A percentile compares a stretch with the other conserved stretches of the same genome.
Conservation (phyloP, 2,888 invertebrate genomes). For the Macaria liturata region DNA sequence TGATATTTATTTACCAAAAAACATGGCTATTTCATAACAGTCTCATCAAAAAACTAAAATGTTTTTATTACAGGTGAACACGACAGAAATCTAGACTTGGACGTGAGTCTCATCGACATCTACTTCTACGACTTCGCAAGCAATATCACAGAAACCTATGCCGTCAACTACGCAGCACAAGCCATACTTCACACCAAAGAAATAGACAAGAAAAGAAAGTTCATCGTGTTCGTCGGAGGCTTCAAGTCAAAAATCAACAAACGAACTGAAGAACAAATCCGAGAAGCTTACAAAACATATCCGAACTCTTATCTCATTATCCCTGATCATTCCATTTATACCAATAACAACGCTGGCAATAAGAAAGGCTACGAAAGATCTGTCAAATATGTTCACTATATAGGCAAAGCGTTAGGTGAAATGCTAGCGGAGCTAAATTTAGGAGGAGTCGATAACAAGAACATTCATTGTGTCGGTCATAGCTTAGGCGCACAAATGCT, state of each 20-base stretch:
- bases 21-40: too few relatives aligned
- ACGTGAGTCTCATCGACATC: constrained; percentile 61
- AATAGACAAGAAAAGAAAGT: constrained; percentile 59
- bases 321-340: constrained; percentile 40
- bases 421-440: constrained; percentile 31
- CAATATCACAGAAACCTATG: constrained; percentile 49
- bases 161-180: constrained; percentile 55
- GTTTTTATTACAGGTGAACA: constrained; percentile 54
- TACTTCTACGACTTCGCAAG: constrained; percentile 66
- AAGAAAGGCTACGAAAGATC: constrained; percentile 39
- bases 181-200: constrained; percentile 54
- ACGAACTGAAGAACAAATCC: constrained; percentile 37
- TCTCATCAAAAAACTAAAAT: not conserved
- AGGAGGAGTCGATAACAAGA: constrained; percentile 32
- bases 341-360: constrained; percentile 32
- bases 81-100: constrained; percentile 54
- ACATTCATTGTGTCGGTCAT: constrained; percentile 39
- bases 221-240: constrained; percentile 67
- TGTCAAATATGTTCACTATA: constrained; percentile 39
- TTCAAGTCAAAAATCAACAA: constrained; percentile 69
- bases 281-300: constrained; percentile 36
- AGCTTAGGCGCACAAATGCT: constrained; percentile 42
- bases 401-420: constrained; percentile 37
- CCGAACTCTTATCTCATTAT: constrained; percentile 40
- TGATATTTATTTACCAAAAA: too few relatives aligned